phyloP scores from a whole-genome alignment of 2,888 invertebrate genomes.

The Drosophila lutescens region DNA sequence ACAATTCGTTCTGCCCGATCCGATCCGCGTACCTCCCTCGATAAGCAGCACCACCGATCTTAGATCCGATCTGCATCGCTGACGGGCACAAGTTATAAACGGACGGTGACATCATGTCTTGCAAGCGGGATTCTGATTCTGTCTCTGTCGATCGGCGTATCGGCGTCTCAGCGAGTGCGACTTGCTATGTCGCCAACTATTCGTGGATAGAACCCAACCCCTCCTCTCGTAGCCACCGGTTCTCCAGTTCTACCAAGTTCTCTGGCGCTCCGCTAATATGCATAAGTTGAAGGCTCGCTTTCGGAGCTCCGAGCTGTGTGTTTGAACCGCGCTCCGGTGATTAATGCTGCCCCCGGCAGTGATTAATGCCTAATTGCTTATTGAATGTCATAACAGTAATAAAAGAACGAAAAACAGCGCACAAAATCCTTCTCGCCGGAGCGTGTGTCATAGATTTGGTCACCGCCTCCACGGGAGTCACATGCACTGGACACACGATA shows the following conservation, averaged over 20 bases:
- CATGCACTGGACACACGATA: conserved; percentile 21
- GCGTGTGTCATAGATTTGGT: conserved; percentile 64
- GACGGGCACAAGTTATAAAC: conserved; percentile 54
- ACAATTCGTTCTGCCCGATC: conserved; percentile 49
- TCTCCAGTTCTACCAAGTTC: background rate
- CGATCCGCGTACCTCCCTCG: conserved; percentile 11
- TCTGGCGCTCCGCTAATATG: conserved; percentile 24
- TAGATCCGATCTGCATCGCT: conserved; percentile 34
- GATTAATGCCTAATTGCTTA: conserved; percentile 76
- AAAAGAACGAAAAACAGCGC: conserved; percentile 44
- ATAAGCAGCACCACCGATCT: conserved; percentile 6
- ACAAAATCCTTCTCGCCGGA: conserved; percentile 70
- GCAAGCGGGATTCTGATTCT: conserved; percentile 18
- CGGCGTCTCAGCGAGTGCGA: conserved; percentile 1
- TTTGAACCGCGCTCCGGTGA: conserved; percentile 26
- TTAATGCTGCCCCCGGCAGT: conserved; percentile 50
- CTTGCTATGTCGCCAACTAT: conserved; percentile 32
- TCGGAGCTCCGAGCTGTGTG: conserved; percentile 15
- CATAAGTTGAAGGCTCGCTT: conserved; percentile 41
- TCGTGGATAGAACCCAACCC: conserved; percentile 15
- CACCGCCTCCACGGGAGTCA: conserved; percentile 30
- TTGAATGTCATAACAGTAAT: conserved; percentile 79
- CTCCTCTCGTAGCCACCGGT: background rate
- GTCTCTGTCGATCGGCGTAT: background rate
- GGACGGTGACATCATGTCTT: conserved; percentile 69